Evolutionary conservation across 2,888 invertebrate species (phyloP).

Genomic region (Aleiodes testaceus): DNA sequence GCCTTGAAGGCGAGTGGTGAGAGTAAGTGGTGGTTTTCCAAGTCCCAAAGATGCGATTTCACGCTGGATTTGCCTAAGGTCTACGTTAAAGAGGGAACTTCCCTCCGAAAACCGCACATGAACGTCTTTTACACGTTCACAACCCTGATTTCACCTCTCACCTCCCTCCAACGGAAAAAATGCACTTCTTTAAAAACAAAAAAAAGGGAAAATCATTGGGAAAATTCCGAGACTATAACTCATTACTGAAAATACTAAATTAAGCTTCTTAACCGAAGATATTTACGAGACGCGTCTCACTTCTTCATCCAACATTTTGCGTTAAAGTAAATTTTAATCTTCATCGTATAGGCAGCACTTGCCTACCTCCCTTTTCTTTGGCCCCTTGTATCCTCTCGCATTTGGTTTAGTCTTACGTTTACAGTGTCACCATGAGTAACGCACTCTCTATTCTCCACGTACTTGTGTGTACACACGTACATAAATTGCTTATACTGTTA

Average conservation of each 20-base stretch:
- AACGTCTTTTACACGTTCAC: constrained; percentile 43
- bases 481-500: constrained; percentile 63
- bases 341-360: constrained; percentile 56
- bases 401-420: constrained; percentile 29
- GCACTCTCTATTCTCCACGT: constrained; percentile 67
- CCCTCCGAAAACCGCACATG: constrained; percentile 42
- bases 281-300: constrained; percentile 64
- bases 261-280: constrained; percentile 72
- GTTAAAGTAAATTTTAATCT: constrained; percentile 73
- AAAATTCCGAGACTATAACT: constrained; percentile 61
- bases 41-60: constrained; percentile 79
- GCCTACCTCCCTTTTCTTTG: constrained; percentile 30
- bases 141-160: constrained; percentile 28
- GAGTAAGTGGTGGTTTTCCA: constrained; percentile 72
- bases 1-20: constrained; percentile 54
- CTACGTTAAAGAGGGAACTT: constrained; percentile 73
- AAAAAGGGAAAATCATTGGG: too few relatives aligned
- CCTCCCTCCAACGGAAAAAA: background rate
- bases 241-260: constrained; percentile 72
- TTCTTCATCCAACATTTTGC: constrained; percentile 51
- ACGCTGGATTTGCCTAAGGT: constrained; percentile 81
- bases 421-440: constrained; percentile 20
- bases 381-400: constrained; percentile 21
- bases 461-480: constrained; percentile 69
- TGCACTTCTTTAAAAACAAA: background rate